Evolutionary conservation across 2,113 vertebrate species (phyloP).

Genomic region (Brachyistius frenatus): DNA sequence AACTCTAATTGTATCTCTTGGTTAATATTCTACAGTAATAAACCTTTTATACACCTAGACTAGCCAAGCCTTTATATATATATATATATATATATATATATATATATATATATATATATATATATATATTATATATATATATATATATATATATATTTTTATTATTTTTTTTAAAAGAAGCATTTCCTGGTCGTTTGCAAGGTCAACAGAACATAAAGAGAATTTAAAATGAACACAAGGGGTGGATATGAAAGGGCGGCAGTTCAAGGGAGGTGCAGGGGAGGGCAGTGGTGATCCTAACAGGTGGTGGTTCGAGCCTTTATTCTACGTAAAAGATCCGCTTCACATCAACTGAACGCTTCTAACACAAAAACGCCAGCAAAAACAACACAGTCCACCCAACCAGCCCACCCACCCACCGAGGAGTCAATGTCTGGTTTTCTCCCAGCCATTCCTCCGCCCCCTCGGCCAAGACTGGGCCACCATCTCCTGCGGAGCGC

Average conservation of each 20-base stretch:
- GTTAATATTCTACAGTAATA: slow-evolving; percentile 1
- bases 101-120: too few relatives aligned
- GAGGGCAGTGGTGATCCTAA: slow-evolving; percentile 20
- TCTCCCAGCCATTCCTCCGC: slow-evolving; percentile 59
- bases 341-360: slow-evolving; percentile 17
- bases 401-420: slow-evolving; percentile 63
- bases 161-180: neutral
- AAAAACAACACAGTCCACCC: slow-evolving; percentile 2
- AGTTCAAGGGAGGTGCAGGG: neutral
- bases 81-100: too few relatives aligned
- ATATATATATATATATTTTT: too few relatives aligned
- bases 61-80: neutral
- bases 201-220: neutral
- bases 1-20: neutral
- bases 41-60: neutral
- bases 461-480: slow-evolving; percentile 39
- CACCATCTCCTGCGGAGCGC: slow-evolving; percentile 28
- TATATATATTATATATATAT: too few relatives aligned
- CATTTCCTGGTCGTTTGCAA: slow-evolving; percentile 31
- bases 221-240: neutral
- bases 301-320: slow-evolving; percentile 12
- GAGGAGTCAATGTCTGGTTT: slow-evolving; percentile 67
- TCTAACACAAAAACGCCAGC: slow-evolving; percentile 25
- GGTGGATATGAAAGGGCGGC: slow-evolving; percentile 21
- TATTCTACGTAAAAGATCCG: slow-evolving; percentile 10